Conservation (phyloP, 1,140 invertebrate species). For the Limonius californicus region DNA sequence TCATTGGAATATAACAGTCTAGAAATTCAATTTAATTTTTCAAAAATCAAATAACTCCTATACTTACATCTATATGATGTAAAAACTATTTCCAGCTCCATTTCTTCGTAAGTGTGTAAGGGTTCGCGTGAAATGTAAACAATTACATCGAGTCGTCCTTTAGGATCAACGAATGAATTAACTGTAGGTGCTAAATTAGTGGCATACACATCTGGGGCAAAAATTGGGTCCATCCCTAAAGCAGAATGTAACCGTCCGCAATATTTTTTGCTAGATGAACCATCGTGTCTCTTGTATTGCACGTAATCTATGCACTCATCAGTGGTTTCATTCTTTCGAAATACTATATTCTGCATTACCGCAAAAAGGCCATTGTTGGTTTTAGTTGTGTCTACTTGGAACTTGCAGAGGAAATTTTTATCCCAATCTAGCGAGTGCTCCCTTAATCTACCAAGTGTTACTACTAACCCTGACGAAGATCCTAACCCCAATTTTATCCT, state of each 20-base stretch:
- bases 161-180: slow-evolving; percentile 18
- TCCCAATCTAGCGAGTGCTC: slow-evolving; percentile 20
- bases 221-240: slow-evolving; percentile 21
- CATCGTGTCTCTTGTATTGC: slow-evolving; percentile 26
- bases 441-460: slow-evolving; percentile 10
- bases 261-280: slow-evolving; percentile 20
- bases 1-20: background rate
- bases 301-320: slow-evolving; percentile 30
- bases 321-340: slow-evolving; percentile 25
- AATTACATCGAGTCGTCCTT: slow-evolving; percentile 20
- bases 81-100: slow-evolving; percentile 26
- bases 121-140: slow-evolving; percentile 21
- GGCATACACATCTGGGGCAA: background rate
- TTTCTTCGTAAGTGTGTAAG: slow-evolving; percentile 14
- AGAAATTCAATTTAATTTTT: background rate
- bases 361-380: slow-evolving; percentile 23
- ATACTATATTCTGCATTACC: slow-evolving; percentile 27
- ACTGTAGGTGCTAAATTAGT: slow-evolving; percentile 5
- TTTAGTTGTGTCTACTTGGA: slow-evolving; percentile 19
- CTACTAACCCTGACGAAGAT: slow-evolving; percentile 19
- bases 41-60: background rate
- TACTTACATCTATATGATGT: slow-evolving; percentile 21
- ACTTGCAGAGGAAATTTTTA: slow-evolving; percentile 23
- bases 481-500: slow-evolving; percentile 19
- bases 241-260: slow-evolving; percentile 23